Conservation (phyloP, 2,888 invertebrate species). For the Orthosia cruda region DNA sequence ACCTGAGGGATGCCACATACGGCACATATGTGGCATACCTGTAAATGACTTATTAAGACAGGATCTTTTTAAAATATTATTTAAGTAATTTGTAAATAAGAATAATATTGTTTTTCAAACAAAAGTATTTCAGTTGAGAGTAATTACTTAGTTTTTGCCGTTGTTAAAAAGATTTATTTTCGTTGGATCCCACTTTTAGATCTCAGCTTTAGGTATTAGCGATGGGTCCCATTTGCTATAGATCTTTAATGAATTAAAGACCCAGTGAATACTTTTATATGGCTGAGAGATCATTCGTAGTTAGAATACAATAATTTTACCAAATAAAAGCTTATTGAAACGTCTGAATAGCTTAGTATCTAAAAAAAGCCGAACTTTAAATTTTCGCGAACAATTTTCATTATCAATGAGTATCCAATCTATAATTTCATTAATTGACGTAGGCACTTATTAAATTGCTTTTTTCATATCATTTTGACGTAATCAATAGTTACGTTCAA, state of each 20-base stretch:
- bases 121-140: background rate
- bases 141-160: background rate
- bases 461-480: background rate
- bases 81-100: too few species aligned
- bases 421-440: background rate
- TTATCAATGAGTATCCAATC: slow-evolving; percentile 2
- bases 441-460: background rate
- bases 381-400: background rate
- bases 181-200: too few species aligned
- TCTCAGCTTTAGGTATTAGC: too few species aligned
- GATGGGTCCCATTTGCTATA: too few species aligned
- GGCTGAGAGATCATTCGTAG: background rate
- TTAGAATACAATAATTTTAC: background rate
- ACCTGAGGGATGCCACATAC: too few species aligned
- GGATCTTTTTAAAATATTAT: too few species aligned
- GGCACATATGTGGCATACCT: too few species aligned
- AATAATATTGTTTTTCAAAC: too few species aligned
- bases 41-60: too few species aligned
- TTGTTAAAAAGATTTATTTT: too few species aligned
- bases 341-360: slow-evolving; percentile 10
- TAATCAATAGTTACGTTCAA: background rate
- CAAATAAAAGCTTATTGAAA: slow-evolving; percentile 6
- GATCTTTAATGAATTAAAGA: background rate
- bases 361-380: background rate
- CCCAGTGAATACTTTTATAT: background rate